Percentiles rank a stretch among this genome's conserved stretches.
These are phyloP conservation scores for Agrypnia vestita DNA, from an alignment of 1,140 invertebrate genomes.

Conservation along the genomic window DNA sequence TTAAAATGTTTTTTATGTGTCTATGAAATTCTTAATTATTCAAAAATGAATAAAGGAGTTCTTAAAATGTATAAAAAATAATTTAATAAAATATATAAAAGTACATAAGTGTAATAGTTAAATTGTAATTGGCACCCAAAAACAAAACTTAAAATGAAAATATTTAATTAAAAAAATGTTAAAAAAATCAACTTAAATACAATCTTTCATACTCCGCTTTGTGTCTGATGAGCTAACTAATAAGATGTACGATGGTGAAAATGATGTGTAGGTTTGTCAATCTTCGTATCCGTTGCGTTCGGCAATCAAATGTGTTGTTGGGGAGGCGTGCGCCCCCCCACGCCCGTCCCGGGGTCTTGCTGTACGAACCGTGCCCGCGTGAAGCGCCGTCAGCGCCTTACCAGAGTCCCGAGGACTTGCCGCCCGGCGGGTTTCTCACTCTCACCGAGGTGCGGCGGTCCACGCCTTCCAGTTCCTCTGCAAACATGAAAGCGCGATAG, in stretches of 20 bases:
- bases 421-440: slow-evolving; percentile 79
- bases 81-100: too few species aligned
- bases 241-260: slow-evolving; percentile 3
- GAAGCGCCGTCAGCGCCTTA: slow-evolving; percentile 64
- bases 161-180: too few species aligned
- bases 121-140: too few species aligned
- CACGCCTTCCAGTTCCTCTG: slow-evolving; percentile 76
- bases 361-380: not conserved
- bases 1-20: too few species aligned
- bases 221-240: too few species aligned
- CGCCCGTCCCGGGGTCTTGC: slow-evolving; percentile 17
- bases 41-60: too few species aligned
- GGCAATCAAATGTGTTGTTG: slow-evolving; percentile 16
- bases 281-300: not conserved
- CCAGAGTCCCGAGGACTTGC: slow-evolving; percentile 80
- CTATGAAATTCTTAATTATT: too few species aligned
- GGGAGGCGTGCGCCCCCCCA: not conserved
- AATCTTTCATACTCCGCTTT: too few species aligned
- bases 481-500: slow-evolving; percentile 64
- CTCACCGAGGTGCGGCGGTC: slow-evolving; percentile 78
- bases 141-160: too few species aligned
- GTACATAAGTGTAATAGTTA: too few species aligned
- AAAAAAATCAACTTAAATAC: too few species aligned
- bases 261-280: not conserved
- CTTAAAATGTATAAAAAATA: too few species aligned